Conservation (phyloP, 1,140 invertebrate species). For the Microvelia longipes region DNA sequence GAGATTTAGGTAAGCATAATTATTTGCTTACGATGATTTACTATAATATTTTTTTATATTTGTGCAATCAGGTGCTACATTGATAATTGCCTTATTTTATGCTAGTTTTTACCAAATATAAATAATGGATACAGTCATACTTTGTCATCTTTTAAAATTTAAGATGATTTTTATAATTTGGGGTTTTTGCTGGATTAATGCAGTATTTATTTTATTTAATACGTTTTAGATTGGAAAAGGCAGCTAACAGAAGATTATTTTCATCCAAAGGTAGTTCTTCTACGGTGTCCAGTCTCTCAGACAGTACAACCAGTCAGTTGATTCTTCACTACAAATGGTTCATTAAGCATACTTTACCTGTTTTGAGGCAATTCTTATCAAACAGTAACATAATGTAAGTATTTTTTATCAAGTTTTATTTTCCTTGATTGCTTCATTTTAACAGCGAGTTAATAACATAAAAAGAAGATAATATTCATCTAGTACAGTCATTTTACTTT, state of each 20-base stretch:
- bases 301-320: neutral
- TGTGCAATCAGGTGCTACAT: too few species aligned
- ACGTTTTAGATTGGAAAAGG: neutral
- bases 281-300: neutral
- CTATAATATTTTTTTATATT: too few species aligned
- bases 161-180: too few species aligned
- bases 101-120: too few species aligned
- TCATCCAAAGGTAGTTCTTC: neutral
- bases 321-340: conserved; percentile 20
- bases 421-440: neutral
- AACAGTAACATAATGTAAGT: conserved; percentile 5
- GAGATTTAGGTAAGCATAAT: conserved; percentile 11
- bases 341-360: conserved; percentile 17
- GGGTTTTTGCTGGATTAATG: too few species aligned
- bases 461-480: too few species aligned
- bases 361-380: conserved; percentile 4
- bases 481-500: too few species aligned
- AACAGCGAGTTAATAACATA: too few species aligned
- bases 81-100: too few species aligned
- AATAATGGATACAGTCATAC: too few species aligned
- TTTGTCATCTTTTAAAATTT: too few species aligned
- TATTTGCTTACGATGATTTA: neutral
- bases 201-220: neutral
- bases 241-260: conserved; percentile 6
- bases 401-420: conserved; percentile 3